phyloP scores from a whole-genome alignment of 2,113 vertebrate species.

The Nothoprocta pentlandii region DNA sequence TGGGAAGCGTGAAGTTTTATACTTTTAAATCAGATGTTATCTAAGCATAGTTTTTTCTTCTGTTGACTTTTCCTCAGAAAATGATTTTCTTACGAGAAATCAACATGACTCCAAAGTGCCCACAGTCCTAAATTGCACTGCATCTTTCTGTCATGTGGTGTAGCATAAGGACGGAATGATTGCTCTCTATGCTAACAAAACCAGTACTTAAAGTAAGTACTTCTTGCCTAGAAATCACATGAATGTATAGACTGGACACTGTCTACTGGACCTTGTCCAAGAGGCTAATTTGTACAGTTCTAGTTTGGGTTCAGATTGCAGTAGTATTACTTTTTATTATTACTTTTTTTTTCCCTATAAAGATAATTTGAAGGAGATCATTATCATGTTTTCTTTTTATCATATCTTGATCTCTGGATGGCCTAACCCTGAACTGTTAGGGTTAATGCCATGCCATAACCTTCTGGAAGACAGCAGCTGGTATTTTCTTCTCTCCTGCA shows the following conservation, averaged over 20 bases:
- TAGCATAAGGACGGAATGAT: not conserved
- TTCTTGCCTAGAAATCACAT: accelerated
- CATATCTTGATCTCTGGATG: not conserved
- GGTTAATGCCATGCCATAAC: not conserved
- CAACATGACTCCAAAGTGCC: accelerated
- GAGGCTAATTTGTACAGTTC: not conserved
- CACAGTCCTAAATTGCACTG: not conserved
- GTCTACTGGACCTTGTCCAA: not conserved
- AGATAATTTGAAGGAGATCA: not conserved
- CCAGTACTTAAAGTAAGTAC: not conserved
- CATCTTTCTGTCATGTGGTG: not conserved
- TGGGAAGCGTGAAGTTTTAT: not conserved
- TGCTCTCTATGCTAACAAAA: not conserved
- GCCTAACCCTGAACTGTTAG: not conserved
- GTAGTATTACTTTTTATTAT: not conserved
- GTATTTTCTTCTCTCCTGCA: not conserved
- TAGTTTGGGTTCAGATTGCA: not conserved
- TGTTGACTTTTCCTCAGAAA: not conserved
- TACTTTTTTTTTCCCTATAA: not conserved
- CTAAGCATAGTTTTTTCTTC: not conserved
- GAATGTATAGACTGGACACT: not conserved
- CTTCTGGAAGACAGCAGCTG: conserved; percentile 28
- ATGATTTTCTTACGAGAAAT: not conserved
- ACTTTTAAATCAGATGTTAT: not conserved
- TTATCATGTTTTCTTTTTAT: not conserved